Evolutionary conservation across 2,888 invertebrate genomes (phyloP).

Genomic region (Anthrax anthrax): DNA sequence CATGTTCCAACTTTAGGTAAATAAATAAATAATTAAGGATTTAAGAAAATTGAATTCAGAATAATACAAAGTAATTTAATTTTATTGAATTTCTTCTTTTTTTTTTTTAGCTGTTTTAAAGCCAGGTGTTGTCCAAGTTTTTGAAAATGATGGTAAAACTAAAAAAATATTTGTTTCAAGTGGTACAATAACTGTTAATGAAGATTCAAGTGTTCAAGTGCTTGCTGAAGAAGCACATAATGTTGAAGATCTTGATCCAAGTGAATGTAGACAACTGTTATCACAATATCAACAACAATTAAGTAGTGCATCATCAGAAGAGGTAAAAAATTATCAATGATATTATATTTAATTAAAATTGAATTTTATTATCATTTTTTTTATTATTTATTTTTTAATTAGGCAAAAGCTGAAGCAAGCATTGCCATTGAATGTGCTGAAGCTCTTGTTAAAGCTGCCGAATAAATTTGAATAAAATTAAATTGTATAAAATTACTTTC

Average conservation of each 20-base stretch:
- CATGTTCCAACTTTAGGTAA: slow-evolving; percentile 82
- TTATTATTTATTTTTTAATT: slow-evolving; percentile 8
- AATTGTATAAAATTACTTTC: neutral
- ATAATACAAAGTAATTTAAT: neutral
- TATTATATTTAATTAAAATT: neutral
- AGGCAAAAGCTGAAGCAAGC: slow-evolving; percentile 76
- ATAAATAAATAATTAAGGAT: slow-evolving; percentile 10
- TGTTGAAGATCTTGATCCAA: slow-evolving; percentile 64
- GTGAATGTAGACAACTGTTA: slow-evolving; percentile 69
- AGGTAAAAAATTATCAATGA: slow-evolving; percentile 37
- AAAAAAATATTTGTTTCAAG: slow-evolving; percentile 92
- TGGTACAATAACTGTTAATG: slow-evolving; percentile 89
- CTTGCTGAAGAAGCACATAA: slow-evolving; percentile 92
- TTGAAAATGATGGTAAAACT: slow-evolving; percentile 67
- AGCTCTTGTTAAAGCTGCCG: slow-evolving; percentile 75
- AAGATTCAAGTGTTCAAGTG: slow-evolving; percentile 88
- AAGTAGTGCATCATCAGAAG: slow-evolving; percentile 64
- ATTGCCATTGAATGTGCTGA: slow-evolving; percentile 92
- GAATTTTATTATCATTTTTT: neutral
- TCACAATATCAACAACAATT: slow-evolving; percentile 71
- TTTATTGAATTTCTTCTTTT: neutral
- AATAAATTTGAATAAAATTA: slow-evolving; percentile 34
- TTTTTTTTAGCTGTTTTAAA: slow-evolving; percentile 59
- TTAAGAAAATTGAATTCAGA: no score
- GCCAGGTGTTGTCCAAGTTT: slow-evolving; percentile 86